Evolutionary conservation across 2,113 vertebrate species (phyloP), one percentile per base, ranked within the genome.

Genomic region (Hyperopisus bebe): DNA sequence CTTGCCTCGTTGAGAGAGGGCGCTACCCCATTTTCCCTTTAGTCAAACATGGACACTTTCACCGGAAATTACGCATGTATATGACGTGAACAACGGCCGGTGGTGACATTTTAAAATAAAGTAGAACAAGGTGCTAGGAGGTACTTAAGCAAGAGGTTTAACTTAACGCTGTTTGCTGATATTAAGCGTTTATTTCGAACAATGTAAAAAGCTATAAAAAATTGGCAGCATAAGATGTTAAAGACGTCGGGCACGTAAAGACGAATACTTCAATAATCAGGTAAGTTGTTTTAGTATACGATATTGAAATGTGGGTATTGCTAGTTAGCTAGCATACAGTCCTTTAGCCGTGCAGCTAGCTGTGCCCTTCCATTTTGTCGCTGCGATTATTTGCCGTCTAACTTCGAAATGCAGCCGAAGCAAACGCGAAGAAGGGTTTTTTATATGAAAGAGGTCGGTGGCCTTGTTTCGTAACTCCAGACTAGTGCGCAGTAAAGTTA

Each of bases 101-200:
- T 92, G 94, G 91, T 94, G 95, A 95, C 95, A 95, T 95, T 95
- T 95, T 96, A 95, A 94, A 95, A 95, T 92, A 94, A 94, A 94
- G 87, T 88, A 90, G 89, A 88, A 90, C 35, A 88, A 85, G 90
- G 55, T 84, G 83, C 93, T 92, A 91, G 90, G 93, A 93, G 89
- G 94, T 93, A 90, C 90, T 58, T 82, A 74, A 90, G 89, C 88
- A 94, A 90, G 90, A 47, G 90, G 89, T 91, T 93, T 91, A 92
- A 91, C 91, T 91, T 50, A 31, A 88, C 6, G 62, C 5, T 35
- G 9, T 27, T 62, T 24, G 50, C 66, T 39, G 80, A 44, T 46
- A 27, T 24, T 84, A 80, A 39, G 31, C 39, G 51, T 55, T 84
- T 74, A 50, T 46, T 88, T 55, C 66, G 44, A 62, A 17, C 35